Evolutionary conservation across 1,140 invertebrate genomes (phyloP), one percentile per base, ranked within the genome.

Genomic region (Drosophila funebris): DNA sequence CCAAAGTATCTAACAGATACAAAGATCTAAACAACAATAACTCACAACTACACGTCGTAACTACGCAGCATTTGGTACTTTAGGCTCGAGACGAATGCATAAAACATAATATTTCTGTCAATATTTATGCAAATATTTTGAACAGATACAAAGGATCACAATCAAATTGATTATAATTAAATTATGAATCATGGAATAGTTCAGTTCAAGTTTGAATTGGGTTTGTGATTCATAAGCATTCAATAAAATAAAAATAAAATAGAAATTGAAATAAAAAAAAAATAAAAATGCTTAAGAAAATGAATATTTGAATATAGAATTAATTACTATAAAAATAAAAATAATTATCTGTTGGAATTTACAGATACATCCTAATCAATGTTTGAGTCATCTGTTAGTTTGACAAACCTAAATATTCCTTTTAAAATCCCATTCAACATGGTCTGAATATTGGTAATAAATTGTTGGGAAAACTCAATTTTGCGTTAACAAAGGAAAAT

Each of bases 1-100:
- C 56, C 68, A 43, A 79, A 85, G 81, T 80, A 85, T 76, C 81
- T 68, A 36, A 60, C 60, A 73, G 68, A 84, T 79, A 81, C 67
- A 64, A 11, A 44, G n/a, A 20, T 29, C 54, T 36, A 22, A 36
- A 69, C 27, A 7, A 22, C 16, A n/a, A 31, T 2, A 31, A 27
- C 9, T 22, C 4, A 46, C 22, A 27, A 46, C 9, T 44, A 22
- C 3, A 13, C n/a, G n/a, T 39, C 22, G 33, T 36, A 76, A 71
- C 67, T 82, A 64, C 73, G 78, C 78, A 70, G 67, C 67, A 58
- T 58, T 73, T 39, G 31, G 22, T n/a, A 53, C 41, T 61, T 14
- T 22, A 43, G 24, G 27, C 46, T 41, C 14, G 37, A 71, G 24
- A 27, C 24, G 5, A 27, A 4, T 27, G 6, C 4, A 0, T 64